A percentile compares a stretch with the other conserved stretches of the same genome.
These are phyloP conservation scores for Erebia aethiops DNA, from an alignment of 2,888 invertebrate species.

Conservation along the genomic window DNA sequence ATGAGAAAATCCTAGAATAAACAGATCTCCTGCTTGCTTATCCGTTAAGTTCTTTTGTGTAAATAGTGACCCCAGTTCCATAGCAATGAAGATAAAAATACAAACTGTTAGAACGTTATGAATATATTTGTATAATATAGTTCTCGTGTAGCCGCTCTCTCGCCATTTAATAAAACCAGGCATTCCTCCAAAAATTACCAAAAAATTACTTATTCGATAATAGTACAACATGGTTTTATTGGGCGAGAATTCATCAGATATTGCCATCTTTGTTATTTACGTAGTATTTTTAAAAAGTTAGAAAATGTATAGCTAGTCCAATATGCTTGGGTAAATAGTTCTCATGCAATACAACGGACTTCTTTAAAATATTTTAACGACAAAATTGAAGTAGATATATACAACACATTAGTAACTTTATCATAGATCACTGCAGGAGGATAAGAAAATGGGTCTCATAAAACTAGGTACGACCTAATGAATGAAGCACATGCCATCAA, in stretches of 20 bases:
- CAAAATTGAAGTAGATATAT: too few species aligned
- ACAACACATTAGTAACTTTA: too few species aligned
- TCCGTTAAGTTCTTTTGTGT: conserved; percentile 45
- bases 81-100: conserved; percentile 40
- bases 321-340: not conserved
- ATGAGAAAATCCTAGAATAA: conserved; percentile 49
- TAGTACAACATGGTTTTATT: not conserved
- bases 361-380: too few species aligned
- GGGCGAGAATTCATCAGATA: not conserved
- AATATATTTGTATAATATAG: not conserved
- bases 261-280: not conserved
- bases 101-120: not conserved
- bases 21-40: conserved; percentile 47
- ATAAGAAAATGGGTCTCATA: too few species aligned
- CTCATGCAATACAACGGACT: too few species aligned
- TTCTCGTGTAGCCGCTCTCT: not conserved
- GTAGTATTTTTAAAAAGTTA: not conserved
- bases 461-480: too few species aligned
- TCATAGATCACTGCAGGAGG: too few species aligned
- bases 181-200: not conserved
- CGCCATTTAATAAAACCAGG: not conserved
- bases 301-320: not conserved
- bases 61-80: conserved; percentile 48
- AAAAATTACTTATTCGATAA: not conserved
- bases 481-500: too few species aligned